Base-by-base conservation (phyloP, 2,888 invertebrate species). In the Elegia similella region DNA sequence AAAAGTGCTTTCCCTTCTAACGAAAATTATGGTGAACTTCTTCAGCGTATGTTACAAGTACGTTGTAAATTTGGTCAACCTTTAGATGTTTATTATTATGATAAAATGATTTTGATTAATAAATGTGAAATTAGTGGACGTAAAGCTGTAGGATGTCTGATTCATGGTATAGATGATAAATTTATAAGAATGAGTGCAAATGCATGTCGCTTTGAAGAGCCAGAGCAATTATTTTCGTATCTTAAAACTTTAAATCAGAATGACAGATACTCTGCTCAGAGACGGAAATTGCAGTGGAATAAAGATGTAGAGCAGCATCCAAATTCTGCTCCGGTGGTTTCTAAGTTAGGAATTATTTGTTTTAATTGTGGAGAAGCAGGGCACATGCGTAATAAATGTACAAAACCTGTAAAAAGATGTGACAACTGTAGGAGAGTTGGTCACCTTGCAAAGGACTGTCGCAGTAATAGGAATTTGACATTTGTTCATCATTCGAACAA, bases 161-260 rank as follows among this genome's bases (percentile, higher is more conserved):
- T 63, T 3, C 65, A 65, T 42, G 63, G 65, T 1, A 62, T 65
- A 30, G 63, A 65, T 46, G 63, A 65, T 23, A 65, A 65, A 56
- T 65, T 65, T 58, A 55, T 64, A 29, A 47, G 61, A 34, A 65
- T 65, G 65, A 56, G 63, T n/a, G 59, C 60, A 1, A 48, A 56
- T 47, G 52, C 65, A 7, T 62, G 65, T 52, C 58, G 55, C 48
- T 62, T 64, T 34, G 46, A 52, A 15, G 56, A 62, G 53, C 62
- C 64, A 12, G 62, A 62, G 52, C 48, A 60, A 23, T n/a, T 63
- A 0, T 48, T 63, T 30, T 44, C 44, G 17, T 62, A 63, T 30
- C 55, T 63, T 6, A 47, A 55, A 30, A 63, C 63, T 15, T 17
- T 47, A 13, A n/a, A n/a, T 15, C 42, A 53, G 42, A 23, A 23